Evolutionary conservation across 2,888 invertebrate genomes (phyloP).

Genomic region (Brachylomia viminalis): DNA sequence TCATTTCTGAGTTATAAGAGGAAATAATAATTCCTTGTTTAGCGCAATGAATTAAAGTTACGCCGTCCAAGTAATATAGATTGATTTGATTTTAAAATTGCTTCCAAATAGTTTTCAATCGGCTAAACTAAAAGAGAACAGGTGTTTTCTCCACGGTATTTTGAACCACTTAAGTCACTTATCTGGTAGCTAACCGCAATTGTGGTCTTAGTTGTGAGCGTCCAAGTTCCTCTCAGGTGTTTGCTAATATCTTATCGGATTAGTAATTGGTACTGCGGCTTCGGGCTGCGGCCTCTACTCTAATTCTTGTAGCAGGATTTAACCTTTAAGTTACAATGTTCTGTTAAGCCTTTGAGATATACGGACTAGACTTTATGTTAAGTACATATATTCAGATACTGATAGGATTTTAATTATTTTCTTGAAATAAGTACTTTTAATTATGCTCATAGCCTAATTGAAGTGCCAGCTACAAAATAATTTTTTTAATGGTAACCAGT

Average conservation of each 20-base stretch:
- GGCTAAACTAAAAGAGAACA: background rate
- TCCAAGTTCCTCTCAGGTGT: constrained; percentile 35
- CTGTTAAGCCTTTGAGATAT: background rate
- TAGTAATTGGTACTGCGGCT: constrained; percentile 34
- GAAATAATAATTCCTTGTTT: background rate
- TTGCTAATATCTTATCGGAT: constrained; percentile 45
- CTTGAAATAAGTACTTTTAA: no score
- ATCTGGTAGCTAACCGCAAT: constrained; percentile 28
- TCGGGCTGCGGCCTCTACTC: constrained; percentile 3
- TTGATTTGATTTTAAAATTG: background rate
- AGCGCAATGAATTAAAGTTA: background rate
- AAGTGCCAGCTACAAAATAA: no score
- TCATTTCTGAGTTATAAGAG: background rate
- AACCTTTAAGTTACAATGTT: background rate
- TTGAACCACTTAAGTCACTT: constrained; percentile 29
- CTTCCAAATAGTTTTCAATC: background rate
- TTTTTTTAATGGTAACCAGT: no score
- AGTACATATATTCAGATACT: no score
- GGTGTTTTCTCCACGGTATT: background rate
- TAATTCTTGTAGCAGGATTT: constrained; percentile 3
- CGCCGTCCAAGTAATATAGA: background rate
- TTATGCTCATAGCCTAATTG: no score
- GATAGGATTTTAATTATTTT: no score
- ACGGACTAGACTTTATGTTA: background rate
- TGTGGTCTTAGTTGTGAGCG: constrained; percentile 30